phyloP scores from a whole-genome alignment of 2,113 vertebrate genomes.

The Brienomyrus longianalis region DNA sequence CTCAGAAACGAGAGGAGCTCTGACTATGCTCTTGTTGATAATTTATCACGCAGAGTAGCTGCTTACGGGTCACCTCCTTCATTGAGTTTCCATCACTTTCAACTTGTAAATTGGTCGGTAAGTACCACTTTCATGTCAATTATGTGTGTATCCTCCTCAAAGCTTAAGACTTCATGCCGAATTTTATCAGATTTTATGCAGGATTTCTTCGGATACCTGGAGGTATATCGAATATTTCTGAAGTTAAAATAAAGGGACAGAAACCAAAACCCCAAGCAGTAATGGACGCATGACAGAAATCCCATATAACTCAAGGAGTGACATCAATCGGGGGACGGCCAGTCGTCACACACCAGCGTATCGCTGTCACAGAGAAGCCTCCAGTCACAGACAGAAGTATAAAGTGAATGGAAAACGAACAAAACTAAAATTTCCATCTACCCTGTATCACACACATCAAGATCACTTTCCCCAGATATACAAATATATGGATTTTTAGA shows the following conservation, averaged over 20 bases:
- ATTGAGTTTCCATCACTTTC: neutral
- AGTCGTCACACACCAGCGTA: neutral
- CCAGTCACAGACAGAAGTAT: constrained; percentile 27
- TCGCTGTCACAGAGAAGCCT: constrained; percentile 11
- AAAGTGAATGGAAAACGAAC: constrained; percentile 31
- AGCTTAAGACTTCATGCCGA: neutral
- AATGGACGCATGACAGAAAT: neutral
- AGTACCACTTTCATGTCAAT: neutral
- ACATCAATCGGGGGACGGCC: neutral
- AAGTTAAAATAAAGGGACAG: neutral
- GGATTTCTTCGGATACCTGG: neutral
- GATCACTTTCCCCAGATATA: constrained; percentile 49
- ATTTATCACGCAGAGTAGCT: neutral
- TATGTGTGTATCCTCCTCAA: neutral
- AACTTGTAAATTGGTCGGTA: neutral
- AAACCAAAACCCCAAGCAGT: neutral
- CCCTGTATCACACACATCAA: constrained; percentile 39
- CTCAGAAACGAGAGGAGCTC: neutral
- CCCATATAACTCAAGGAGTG: neutral
- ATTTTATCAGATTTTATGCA: neutral
- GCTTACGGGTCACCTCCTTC: neutral
- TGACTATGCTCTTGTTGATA: neutral
- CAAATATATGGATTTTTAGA: constrained; percentile 52
- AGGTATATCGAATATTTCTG: neutral
- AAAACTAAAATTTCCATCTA: constrained; percentile 35